A percentile compares a stretch with the other conserved stretches of the same genome.
Conservation (phyloP, 2,797 vertebrate genomes). For the Alosa sapidissima region DNA sequence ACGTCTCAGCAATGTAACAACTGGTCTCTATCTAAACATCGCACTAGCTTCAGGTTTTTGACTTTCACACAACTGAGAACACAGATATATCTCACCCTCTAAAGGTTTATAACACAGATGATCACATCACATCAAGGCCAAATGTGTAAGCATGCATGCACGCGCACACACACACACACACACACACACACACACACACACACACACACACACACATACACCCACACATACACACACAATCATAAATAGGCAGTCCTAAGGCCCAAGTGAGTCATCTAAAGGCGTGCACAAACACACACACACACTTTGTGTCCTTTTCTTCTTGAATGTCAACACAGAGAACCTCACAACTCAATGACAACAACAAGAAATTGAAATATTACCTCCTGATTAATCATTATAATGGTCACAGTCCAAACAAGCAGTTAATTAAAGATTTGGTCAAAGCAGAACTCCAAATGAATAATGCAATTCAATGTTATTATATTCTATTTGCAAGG, state of each 20-base stretch:
- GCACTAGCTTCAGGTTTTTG: neutral
- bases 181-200: neutral
- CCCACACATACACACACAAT: neutral
- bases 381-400: neutral
- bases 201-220: neutral
- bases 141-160: constrained; percentile 16
- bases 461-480: neutral
- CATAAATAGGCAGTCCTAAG: constrained; percentile 18
- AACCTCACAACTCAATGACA: neutral
- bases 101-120: constrained; percentile 26
- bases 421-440: neutral
- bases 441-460: neutral
- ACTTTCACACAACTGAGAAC: neutral
- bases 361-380: neutral
- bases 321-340: neutral
- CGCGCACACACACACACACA: neutral
- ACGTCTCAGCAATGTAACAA: neutral
- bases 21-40: neutral
- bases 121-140: constrained; percentile 29
- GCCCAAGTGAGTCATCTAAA: constrained; percentile 37
- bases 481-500: neutral
- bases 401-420: neutral
- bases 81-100: neutral
- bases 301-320: neutral
- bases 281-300: neutral